phyloP scores from a whole-genome alignment of 2,113 vertebrate species.

The Sylvilagus bachmani region DNA sequence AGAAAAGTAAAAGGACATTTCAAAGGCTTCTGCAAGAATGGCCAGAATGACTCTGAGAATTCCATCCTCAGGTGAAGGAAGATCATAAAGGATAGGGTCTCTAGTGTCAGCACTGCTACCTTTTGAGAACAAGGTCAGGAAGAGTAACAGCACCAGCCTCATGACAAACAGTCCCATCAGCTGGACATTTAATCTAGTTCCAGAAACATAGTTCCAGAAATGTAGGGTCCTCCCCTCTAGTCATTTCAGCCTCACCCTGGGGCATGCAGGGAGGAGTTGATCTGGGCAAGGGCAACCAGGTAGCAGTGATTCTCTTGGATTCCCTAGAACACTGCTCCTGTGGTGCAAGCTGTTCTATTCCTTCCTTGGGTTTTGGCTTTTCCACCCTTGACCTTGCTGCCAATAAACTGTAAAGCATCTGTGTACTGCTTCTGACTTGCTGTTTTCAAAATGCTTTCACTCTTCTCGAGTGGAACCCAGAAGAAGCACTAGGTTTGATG shows the following conservation, averaged over 20 bases:
- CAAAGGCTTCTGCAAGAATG: background rate
- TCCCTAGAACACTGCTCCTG: background rate
- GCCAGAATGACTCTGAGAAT: background rate
- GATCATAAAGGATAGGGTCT: background rate
- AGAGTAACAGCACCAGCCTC: background rate
- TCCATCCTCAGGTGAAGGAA: conserved; percentile 16
- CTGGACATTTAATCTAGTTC: background rate
- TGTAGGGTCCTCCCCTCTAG: background rate
- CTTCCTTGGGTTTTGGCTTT: background rate
- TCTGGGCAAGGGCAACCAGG: background rate
- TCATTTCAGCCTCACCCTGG: background rate
- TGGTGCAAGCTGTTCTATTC: background rate
- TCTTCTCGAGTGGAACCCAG: background rate
- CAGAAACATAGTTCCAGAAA: background rate
- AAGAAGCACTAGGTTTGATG: background rate
- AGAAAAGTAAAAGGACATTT: conserved; percentile 11
- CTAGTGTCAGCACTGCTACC: background rate
- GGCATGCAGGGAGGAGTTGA: background rate
- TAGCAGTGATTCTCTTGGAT: background rate
- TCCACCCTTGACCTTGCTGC: background rate
- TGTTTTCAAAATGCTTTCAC: conserved; percentile 9
- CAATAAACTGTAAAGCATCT: background rate
- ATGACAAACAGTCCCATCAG: background rate
- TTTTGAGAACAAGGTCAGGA: background rate
- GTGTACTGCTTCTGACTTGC: background rate